A percentile compares a stretch with the other conserved stretches of the same genome.
These are phyloP conservation scores for Falco concolor DNA, from an alignment of 2,797 vertebrate genomes.

Conservation along the genomic window DNA sequence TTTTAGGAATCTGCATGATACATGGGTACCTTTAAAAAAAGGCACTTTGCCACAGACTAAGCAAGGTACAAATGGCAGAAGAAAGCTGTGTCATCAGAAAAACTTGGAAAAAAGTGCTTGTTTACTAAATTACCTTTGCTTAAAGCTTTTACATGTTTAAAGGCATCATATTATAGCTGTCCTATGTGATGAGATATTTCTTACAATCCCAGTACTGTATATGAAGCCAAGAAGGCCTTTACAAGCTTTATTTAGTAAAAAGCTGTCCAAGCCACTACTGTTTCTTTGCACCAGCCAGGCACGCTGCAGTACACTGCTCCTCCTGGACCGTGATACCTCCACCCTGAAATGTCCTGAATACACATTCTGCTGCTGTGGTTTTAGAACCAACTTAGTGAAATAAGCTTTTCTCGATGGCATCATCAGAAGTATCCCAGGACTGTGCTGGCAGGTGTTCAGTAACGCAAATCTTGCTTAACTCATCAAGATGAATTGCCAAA, in stretches of 20 bases:
- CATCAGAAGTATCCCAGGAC: not conserved
- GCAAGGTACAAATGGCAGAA: not conserved
- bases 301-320: not conserved
- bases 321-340: not conserved
- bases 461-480: not conserved
- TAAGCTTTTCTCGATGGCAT: not conserved
- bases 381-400: not conserved
- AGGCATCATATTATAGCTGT: not conserved
- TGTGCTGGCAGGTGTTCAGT: not conserved
- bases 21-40: not conserved
- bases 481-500: not conserved
- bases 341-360: not conserved
- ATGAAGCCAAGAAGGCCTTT: not conserved
- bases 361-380: not conserved
- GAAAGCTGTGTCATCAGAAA: not conserved
- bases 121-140: not conserved
- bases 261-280: not conserved
- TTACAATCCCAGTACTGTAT: not conserved
- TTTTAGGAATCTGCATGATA: not conserved
- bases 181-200: not conserved
- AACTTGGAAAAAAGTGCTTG: not conserved
- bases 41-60: not conserved
- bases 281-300: not conserved
- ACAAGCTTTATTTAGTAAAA: not conserved
- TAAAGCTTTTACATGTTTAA: not conserved